Evolutionary conservation across 1,140 invertebrate species (phyloP).

Genomic region (Bradysia coprophila): DNA sequence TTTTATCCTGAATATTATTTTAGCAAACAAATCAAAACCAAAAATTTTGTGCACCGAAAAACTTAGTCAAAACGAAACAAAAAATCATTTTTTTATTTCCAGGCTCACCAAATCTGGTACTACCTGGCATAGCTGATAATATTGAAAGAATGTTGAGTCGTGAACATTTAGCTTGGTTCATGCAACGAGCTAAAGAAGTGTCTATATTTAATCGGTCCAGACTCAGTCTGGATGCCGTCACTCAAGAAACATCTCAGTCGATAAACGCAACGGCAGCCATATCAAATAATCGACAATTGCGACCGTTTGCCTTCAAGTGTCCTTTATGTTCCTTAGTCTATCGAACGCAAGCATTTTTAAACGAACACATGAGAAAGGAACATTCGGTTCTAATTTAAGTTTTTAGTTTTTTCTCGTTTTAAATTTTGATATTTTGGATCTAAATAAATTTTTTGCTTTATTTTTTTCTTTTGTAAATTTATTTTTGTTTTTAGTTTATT

Average conservation of each 20-base stretch:
- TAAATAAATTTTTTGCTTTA: too few species aligned
- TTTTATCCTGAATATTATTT: too few species aligned
- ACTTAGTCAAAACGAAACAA: too few species aligned
- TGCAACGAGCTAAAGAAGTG: not conserved
- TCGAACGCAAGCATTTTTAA: not conserved
- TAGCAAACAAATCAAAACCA: too few species aligned
- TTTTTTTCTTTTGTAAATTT: too few species aligned
- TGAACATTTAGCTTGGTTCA: not conserved
- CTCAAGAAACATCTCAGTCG: not conserved
- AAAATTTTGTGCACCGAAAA: too few species aligned
- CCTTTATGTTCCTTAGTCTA: not conserved
- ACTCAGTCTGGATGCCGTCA: not conserved
- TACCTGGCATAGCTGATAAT: not conserved
- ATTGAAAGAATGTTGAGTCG: not conserved
- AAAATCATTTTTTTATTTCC: too few species aligned
- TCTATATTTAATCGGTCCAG: not conserved
- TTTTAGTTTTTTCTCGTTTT: too few species aligned
- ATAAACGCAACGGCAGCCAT: not conserved
- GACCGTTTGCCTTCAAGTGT: not conserved
- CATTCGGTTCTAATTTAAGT: slow-evolving; percentile 1
- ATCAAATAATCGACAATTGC: not conserved
- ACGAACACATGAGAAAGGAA: slow-evolving; percentile 1
- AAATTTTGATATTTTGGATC: too few species aligned
- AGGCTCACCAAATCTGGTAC: not conserved
- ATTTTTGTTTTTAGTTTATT: too few species aligned